Evolutionary conservation across 2,797 vertebrate genomes (phyloP).

Genomic region (Intellagama lesueurii): DNA sequence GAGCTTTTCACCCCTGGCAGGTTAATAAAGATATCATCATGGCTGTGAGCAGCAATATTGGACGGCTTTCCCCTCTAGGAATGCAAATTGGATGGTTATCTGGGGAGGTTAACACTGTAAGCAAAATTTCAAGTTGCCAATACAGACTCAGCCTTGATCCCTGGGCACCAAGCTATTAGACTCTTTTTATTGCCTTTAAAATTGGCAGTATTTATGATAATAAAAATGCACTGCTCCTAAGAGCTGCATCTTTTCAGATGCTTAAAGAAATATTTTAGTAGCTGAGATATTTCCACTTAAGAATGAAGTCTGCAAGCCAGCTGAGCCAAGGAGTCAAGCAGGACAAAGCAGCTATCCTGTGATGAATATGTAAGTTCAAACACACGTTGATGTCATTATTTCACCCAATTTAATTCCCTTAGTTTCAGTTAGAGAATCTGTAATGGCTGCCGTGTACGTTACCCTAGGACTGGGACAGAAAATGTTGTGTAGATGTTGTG

Average conservation of each 20-base stretch:
- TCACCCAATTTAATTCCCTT: background rate
- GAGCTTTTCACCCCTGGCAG: conserved; percentile 39
- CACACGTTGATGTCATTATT: background rate
- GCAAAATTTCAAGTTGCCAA: conserved; percentile 37
- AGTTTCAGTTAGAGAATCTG: background rate
- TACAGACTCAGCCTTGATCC: conserved; percentile 27
- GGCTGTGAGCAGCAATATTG: conserved; percentile 40
- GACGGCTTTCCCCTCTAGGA: conserved; percentile 30
- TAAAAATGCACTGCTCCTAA: conserved; percentile 32
- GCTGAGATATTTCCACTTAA: conserved; percentile 19
- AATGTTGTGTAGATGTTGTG: too few species aligned
- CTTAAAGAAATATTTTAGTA: background rate
- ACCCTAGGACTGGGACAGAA: background rate
- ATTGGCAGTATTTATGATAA: conserved; percentile 57
- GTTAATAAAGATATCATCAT: conserved; percentile 57
- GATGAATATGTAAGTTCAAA: background rate
- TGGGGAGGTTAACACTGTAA: conserved; percentile 46
- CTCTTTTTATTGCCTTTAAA: conserved; percentile 61
- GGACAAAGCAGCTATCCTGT: background rate
- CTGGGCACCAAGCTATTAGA: conserved; percentile 49
- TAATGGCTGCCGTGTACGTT: background rate
- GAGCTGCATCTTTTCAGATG: conserved; percentile 50
- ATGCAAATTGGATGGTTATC: conserved; percentile 58
- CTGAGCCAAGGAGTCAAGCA: background rate
- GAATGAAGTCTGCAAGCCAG: background rate